These are phyloP conservation scores for Standfussiana lucernea DNA, from an alignment of 2,888 invertebrate genomes.

Conservation along the genomic window DNA sequence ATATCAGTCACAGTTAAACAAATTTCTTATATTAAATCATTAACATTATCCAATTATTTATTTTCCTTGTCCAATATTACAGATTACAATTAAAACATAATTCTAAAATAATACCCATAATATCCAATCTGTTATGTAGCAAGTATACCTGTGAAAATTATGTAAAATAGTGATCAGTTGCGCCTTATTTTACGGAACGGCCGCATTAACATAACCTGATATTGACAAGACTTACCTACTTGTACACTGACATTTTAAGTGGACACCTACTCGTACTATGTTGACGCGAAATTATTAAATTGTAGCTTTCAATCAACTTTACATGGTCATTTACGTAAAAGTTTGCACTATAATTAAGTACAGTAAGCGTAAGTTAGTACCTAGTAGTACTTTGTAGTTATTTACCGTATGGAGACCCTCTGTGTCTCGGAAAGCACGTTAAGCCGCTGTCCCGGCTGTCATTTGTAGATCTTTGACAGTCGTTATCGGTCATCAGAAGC, in stretches of 20 bases:
- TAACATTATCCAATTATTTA: too few relatives aligned
- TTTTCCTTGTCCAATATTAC: too few relatives aligned
- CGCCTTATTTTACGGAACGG: slow-evolving; percentile 66
- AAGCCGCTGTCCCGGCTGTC: not conserved
- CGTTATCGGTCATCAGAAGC: too few relatives aligned
- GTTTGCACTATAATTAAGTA: not conserved
- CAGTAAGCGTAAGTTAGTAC: too few relatives aligned
- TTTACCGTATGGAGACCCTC: too few relatives aligned
- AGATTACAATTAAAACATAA: too few relatives aligned
- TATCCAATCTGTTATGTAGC: slow-evolving; percentile 16
- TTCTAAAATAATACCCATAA: slow-evolving; percentile 23
- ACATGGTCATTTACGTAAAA: slow-evolving; percentile 1
- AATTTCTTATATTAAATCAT: too few relatives aligned
- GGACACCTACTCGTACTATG: slow-evolving; percentile 47
- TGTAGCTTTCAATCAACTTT: slow-evolving; percentile 46
- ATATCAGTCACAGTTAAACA: too few relatives aligned
- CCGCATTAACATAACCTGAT: slow-evolving; percentile 77
- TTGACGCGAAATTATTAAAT: slow-evolving; percentile 19
- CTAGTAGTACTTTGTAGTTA: too few relatives aligned
- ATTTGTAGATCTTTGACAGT: not conserved
- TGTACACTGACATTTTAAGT: slow-evolving; percentile 73
- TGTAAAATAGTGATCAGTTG: slow-evolving; percentile 67
- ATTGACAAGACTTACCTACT: slow-evolving; percentile 59
- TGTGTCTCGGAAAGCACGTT: not conserved
- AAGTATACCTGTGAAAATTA: slow-evolving; percentile 68